Conservation (phyloP, 2,888 invertebrate species). For the Entomobrya multifasciata region DNA sequence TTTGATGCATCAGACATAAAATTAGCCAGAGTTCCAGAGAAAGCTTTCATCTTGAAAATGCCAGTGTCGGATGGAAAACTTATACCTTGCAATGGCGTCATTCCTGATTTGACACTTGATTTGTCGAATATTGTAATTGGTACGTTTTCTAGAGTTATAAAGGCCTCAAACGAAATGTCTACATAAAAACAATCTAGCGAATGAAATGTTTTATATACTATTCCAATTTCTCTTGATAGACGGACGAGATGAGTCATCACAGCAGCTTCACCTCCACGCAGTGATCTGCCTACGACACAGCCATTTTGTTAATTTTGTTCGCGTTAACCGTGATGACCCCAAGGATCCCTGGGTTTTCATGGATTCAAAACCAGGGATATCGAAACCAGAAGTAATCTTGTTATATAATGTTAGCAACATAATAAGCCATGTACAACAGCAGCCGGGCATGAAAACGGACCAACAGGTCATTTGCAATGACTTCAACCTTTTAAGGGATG, state of each 20-base stretch:
- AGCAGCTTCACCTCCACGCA: neutral
- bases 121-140: neutral
- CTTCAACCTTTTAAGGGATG: neutral
- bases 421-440: neutral
- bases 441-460: neutral
- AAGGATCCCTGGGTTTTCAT: constrained; percentile 25
- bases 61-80: constrained; percentile 26
- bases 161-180: too few relatives aligned
- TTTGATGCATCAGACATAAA: neutral
- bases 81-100: constrained; percentile 25
- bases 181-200: too few relatives aligned
- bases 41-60: constrained; percentile 25
- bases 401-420: neutral
- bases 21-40: neutral
- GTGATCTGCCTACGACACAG: neutral
- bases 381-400: neutral
- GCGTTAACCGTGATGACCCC: neutral
- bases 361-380: constrained; percentile 29
- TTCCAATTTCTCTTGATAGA: too few relatives aligned
- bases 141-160: too few relatives aligned
- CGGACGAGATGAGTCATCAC: neutral
- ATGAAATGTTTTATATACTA: too few relatives aligned
- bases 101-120: constrained; percentile 29
- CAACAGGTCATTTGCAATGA: neutral
- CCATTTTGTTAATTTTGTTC: constrained; percentile 31